Evolutionary conservation across 2,113 vertebrate species (phyloP), one percentile per base, ranked within the genome.

Genomic region (Dicrurus megarhynchus): DNA sequence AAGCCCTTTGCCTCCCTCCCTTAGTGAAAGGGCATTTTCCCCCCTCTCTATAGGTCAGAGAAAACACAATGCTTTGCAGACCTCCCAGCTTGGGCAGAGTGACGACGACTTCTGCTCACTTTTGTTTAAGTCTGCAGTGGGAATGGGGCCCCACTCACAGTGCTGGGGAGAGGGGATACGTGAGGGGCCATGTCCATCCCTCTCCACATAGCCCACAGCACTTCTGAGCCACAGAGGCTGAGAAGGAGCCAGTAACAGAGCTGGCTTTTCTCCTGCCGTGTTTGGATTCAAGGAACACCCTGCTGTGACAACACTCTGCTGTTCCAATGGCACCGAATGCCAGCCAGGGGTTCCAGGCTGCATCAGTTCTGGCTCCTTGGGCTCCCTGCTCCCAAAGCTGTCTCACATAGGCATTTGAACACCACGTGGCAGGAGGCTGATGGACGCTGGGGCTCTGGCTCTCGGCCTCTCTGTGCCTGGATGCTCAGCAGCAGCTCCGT

Each of bases 211-310:
- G 12, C 37, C 49, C 41, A 57, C 60, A 84, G 73, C 61, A 52
- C 37, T 46, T 35, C 76, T 53, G 74, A 65, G 60, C 47, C 53
- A 46, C 0, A 0, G 44, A 32, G 35, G 26, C 47, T 71, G 73
- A 57, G 83, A 32, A 73, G 68, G 74, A 87, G 74, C 70, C 82
- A 57, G 30, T 18, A 37, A 41, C 55, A 47, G 81, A 78, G 81
- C 67, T 91, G 95, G 63, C 46, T 84, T 68, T 94, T 60, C 87
- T 93, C 77, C 84, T 56, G 16, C 78, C 3, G 11, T 28, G 46
- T 59, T 87, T 85, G 89, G 78, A 41, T 65, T 18, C 46, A 44
- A 19, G 21, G 16, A 49, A 76, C 84, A 59, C n/a, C 77, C 69
- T 32, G 70, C 70, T 2, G 3, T 53, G 89, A 81, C 77, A 91